Evolutionary conservation across 1,140 invertebrate genomes (phyloP).

Genomic region (Saxidomus purpurata): DNA sequence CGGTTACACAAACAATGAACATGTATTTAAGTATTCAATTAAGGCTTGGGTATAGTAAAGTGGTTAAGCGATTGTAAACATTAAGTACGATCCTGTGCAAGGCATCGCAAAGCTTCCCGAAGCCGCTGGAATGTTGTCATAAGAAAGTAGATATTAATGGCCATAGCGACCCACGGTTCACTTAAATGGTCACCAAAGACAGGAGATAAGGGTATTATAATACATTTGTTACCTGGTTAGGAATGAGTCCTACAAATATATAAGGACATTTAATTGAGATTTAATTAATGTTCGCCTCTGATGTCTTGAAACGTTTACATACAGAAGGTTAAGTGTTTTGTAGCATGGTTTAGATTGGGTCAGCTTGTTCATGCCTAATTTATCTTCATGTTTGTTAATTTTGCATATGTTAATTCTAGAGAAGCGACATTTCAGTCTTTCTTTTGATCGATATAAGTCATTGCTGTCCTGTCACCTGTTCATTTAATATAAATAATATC

Average conservation of each 20-base stretch:
- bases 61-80: not conserved
- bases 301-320: not conserved
- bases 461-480: not conserved
- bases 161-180: not conserved
- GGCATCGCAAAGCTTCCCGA: not conserved
- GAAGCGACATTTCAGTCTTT: not conserved
- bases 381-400: not conserved
- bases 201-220: not conserved
- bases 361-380: not conserved
- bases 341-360: not conserved
- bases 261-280: slow-evolving; percentile 19
- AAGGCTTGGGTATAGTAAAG: too few species aligned
- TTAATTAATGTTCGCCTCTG: not conserved
- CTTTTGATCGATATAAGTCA: not conserved
- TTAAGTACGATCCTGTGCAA: not conserved
- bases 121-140: not conserved
- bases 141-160: not conserved
- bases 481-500: not conserved
- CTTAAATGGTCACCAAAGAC: not conserved
- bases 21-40: too few species aligned
- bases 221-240: not conserved
- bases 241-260: not conserved
- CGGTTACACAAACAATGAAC: too few species aligned
- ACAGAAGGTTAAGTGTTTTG: not conserved
- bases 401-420: not conserved